Base-by-base conservation (phyloP, 2,797 vertebrate genomes). In the Naso thynnoides region DNA sequence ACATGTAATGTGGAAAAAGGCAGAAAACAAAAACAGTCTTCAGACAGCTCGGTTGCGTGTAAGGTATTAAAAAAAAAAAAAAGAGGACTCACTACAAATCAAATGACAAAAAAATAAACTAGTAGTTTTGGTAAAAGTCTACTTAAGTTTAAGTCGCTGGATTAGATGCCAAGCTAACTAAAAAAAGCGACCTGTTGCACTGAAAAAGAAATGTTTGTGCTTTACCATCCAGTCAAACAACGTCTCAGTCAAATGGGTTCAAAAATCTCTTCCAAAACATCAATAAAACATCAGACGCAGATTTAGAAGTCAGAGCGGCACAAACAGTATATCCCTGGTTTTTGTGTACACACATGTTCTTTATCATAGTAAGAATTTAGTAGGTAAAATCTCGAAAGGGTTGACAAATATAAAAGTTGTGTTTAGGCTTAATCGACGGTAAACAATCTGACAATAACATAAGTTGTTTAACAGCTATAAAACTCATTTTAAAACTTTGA, bases 391-490 rank as follows among this genome's bases (percentile, higher is more conserved):
- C n/a, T 26, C 1, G 0, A 77, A 80, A 73, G 50, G 50, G 23
- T 6, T 69, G 14, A 68, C 21, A 2, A 23, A 66, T 77, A 78
- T 62, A 79, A 83, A 85, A 61, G 6, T 49, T 24, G 16, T 48
- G 24, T 58, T 49, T 50, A 56, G 50, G 53, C 9, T 47, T 26
- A 24, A 13, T 53, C 10, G 16, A 57, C 36, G 42, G 68, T 80
- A 79, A 83, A 79, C 65, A 79, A 59, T 27, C 18, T 21, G 54
- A 83, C 80, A 23, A 55, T 16, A 75, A 72, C 56, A 45, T 65
- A 23, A 24, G 10, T 38, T 21, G 5, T 54, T 48, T 76, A 45
- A 53, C 15, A 59, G 41, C 33, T 78, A 64, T 70, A 78, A 67
- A 86, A 74, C 54, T 1, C 15, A 71, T 49, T 70, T 69, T 59